These are phyloP conservation scores for Clavelina lepadiformis DNA, from an alignment of 23 tunicate genomes.

Conservation along the genomic window DNA sequence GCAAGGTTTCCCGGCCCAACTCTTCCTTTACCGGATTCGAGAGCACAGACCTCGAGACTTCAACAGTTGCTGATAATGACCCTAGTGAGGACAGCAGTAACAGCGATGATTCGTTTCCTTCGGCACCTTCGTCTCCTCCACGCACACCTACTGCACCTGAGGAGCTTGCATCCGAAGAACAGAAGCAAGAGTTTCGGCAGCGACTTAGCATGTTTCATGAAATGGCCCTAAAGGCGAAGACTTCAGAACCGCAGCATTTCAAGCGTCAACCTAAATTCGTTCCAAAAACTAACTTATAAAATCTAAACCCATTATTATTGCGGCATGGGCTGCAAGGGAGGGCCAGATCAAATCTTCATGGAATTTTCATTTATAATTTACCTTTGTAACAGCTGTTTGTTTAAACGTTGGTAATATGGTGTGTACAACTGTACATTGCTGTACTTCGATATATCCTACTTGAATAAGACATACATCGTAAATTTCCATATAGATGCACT, in stretches of 20 bases:
- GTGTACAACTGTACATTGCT: too few species aligned
- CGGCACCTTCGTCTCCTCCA: slow-evolving; percentile 37
- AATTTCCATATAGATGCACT: too few species aligned
- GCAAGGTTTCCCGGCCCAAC: slow-evolving; percentile 4
- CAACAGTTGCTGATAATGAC: neutral
- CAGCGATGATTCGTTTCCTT: slow-evolving; percentile 23
- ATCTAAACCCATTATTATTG: neutral
- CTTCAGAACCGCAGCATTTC: neutral
- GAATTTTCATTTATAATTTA: too few species aligned
- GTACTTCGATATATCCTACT: too few species aligned
- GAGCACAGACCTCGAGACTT: slow-evolving; percentile 23
- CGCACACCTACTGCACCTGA: slow-evolving; percentile 12
- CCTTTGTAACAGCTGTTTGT: too few species aligned
- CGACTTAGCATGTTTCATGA: slow-evolving; percentile 47
- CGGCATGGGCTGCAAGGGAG: too few species aligned
- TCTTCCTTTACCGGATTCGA: slow-evolving; percentile 21
- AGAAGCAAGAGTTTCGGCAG: slow-evolving; percentile 31
- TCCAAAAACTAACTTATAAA: slow-evolving; percentile 10
- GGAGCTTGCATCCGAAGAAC: slow-evolving; percentile 37
- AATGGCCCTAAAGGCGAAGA: slow-evolving; percentile 17
- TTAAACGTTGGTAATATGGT: too few species aligned
- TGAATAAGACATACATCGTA: too few species aligned
- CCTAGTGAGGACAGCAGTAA: slow-evolving; percentile 12
- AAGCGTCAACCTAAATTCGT: slow-evolving; percentile 2
- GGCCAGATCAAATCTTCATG: too few species aligned